Conservation (phyloP, 2,113 vertebrate genomes). For the Caracal caracal region DNA sequence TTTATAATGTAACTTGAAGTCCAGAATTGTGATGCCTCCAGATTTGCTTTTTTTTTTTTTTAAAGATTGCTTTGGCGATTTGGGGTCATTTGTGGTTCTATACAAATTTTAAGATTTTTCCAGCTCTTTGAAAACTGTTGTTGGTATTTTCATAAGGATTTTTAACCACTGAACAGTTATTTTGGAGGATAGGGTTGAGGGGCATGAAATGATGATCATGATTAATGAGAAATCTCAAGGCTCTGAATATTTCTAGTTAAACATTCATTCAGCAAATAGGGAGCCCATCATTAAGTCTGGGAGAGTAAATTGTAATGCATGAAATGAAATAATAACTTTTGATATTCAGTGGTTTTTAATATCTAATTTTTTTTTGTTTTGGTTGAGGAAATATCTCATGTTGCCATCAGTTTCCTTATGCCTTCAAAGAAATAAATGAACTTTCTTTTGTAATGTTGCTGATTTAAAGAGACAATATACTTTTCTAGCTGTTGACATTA, state of each 20-base stretch:
- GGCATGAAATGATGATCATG: not conserved
- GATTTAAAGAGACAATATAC: not conserved
- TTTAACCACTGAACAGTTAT: not conserved
- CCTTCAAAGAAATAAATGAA: not conserved
- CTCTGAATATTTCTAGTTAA: not conserved
- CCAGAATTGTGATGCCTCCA: too few relatives aligned
- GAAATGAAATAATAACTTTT: not conserved
- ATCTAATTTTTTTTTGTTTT: not conserved
- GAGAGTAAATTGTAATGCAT: not conserved
- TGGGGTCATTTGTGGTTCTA: too few relatives aligned
- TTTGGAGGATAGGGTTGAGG: not conserved
- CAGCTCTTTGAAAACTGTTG: too few relatives aligned
- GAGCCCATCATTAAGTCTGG: not conserved
- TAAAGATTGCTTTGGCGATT: too few relatives aligned
- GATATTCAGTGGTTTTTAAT: not conserved
- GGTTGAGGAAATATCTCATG: not conserved
- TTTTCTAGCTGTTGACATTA: not conserved
- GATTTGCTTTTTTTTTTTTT: too few relatives aligned
- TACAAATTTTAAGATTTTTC: too few relatives aligned
- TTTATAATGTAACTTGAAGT: not conserved
- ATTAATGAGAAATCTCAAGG: not conserved
- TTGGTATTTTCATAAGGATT: not conserved
- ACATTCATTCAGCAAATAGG: not conserved
- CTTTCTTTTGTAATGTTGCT: not conserved
- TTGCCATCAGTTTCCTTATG: not conserved